Evolutionary conservation across 2,797 vertebrate species (phyloP), one percentile per base, ranked within the genome.

Genomic region (Psittacula echo): DNA sequence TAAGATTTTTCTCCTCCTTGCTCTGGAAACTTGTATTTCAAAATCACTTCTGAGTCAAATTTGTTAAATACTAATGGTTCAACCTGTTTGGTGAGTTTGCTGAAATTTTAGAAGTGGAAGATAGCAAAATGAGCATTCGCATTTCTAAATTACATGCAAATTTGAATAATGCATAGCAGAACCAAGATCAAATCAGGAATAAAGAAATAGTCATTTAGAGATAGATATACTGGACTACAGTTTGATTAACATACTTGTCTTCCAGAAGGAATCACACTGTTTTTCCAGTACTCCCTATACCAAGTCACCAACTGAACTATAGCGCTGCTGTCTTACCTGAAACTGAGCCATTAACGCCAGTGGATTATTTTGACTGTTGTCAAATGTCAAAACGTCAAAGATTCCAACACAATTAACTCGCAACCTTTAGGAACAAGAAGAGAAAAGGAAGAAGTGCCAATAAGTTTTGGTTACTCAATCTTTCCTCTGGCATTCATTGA

Each of bases 381-480:
- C 99, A 98, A 99, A 99, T 26, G 99, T 99, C 98, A 99, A 98
- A 98, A 99, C 99, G 60, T 99, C 99, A 98, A 99, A 99, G 95
- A 99, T 98, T 84, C 99, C 99, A 93, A 99, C 99, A 96, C 99
- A 99, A 97, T 99, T 99, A 94, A 98, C 98, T 95, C 98, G 98
- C 67, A 98, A 98, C 97, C 98, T 98, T 96, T 67, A 96, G 74
- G 41, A 97, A 75, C 92, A 85, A 97, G 71, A 87, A 92, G 24
- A 85, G 58, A 95, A 91, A 86, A 90, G 7, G 62, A 93, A 92
- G 56, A 71, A 94, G 19, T 48, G 22, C 74, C 80, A 42, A 47
- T 88, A 70, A 80, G 18, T 51, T 75, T 64, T 14, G 11, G 11
- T 32, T 89, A 66, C 10, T 84, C 11, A 7, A 5, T 41, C 75